These are phyloP conservation scores for Leptothorax acervorum DNA, from an alignment of 2,888 invertebrate genomes.

Conservation along the genomic window DNA sequence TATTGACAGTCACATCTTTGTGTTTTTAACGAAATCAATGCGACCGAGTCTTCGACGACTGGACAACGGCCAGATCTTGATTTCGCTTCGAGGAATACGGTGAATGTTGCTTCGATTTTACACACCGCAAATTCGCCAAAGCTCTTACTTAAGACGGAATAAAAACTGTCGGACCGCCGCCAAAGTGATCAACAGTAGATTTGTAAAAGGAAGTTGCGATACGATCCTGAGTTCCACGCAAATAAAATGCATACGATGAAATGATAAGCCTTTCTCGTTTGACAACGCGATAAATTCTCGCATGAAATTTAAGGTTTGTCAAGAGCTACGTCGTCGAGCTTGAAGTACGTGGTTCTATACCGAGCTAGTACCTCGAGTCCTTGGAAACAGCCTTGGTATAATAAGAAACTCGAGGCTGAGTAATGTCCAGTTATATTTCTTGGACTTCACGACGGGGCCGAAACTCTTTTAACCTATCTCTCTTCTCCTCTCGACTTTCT, in stretches of 20 bases:
- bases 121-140: constrained; percentile 65
- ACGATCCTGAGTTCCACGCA: not conserved
- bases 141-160: constrained; percentile 61
- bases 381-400: constrained; percentile 79
- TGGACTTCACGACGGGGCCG: constrained; percentile 58
- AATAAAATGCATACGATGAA: not conserved
- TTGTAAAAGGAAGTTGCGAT: constrained; percentile 45
- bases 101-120: constrained; percentile 59
- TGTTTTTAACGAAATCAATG: constrained; percentile 74
- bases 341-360: constrained; percentile 46
- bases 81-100: constrained; percentile 56
- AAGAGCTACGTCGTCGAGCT: constrained; percentile 45
- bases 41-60: constrained; percentile 63
- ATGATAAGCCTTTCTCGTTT: constrained; percentile 34
- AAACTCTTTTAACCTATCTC: constrained; percentile 63
- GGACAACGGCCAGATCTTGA: constrained; percentile 73
- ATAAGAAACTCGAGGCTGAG: constrained; percentile 81
- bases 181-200: constrained; percentile 64
- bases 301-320: constrained; percentile 75
- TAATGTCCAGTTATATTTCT: constrained; percentile 80
- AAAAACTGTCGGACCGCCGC: constrained; percentile 64
- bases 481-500: constrained; percentile 38
- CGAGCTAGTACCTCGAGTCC: constrained; percentile 48
- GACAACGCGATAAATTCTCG: constrained; percentile 75
- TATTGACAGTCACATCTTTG: constrained; percentile 66